A percentile compares a stretch with the other conserved stretches of the same genome.
Evolutionary conservation across 1,140 invertebrate species (phyloP).

Genomic region (Philopotamus ludificatus): DNA sequence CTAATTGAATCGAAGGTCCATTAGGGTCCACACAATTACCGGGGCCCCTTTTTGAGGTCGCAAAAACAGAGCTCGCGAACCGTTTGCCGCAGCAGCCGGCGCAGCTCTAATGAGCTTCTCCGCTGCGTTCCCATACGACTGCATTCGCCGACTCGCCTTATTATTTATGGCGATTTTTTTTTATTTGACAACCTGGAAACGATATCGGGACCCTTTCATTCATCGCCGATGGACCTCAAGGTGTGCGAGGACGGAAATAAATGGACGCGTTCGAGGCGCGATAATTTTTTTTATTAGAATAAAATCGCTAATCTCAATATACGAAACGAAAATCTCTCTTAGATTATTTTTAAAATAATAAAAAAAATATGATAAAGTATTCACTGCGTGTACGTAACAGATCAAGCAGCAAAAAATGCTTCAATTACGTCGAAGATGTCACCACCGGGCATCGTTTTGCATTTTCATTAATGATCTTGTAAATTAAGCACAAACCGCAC

Average conservation of each 20-base stretch:
- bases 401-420: too few relatives aligned
- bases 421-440: too few relatives aligned
- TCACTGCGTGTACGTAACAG: too few relatives aligned
- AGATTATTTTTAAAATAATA: too few relatives aligned
- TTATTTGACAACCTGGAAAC: neutral
- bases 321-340: too few relatives aligned
- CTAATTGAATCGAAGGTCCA: constrained; percentile 19
- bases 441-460: too few relatives aligned
- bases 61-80: neutral
- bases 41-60: neutral
- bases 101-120: constrained; percentile 2
- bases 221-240: too few relatives aligned
- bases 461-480: neutral
- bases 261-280: too few relatives aligned
- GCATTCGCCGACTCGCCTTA: constrained; percentile 1
- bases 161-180: constrained; percentile 6
- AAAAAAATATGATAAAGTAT: too few relatives aligned
- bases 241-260: too few relatives aligned
- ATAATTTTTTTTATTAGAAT: too few relatives aligned
- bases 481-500: neutral
- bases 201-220: neutral
- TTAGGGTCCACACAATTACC: constrained; percentile 17
- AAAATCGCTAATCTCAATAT: too few relatives aligned
- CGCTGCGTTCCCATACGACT: neutral
- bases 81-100: constrained; percentile 6